Evolutionary conservation across 92 coral and sea anemone species (phyloP).

Genomic region (Heliopora coerulea): DNA sequence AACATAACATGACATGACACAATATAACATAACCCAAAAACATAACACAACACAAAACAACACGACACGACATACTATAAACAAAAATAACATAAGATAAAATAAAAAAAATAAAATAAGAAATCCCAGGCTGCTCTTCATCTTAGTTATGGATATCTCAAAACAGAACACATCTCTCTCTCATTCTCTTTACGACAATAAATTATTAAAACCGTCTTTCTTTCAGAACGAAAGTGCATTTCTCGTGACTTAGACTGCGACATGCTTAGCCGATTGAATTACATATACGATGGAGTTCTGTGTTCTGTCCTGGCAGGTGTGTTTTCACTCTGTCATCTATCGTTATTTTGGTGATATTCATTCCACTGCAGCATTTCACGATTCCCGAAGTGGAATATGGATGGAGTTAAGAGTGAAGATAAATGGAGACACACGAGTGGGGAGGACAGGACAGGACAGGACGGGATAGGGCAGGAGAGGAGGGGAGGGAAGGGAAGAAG

Average conservation of each 20-base stretch:
- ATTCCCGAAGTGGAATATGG: constrained; percentile 9
- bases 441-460: not conserved
- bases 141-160: too few species aligned
- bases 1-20: too few species aligned
- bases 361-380: constrained; percentile 31
- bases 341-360: constrained; percentile 16
- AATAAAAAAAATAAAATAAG: too few species aligned
- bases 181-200: too few species aligned
- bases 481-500: too few species aligned
- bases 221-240: not conserved
- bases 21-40: too few species aligned
- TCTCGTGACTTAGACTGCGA: constrained; percentile 8
- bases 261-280: not conserved
- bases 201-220: too few species aligned
- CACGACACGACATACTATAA: too few species aligned
- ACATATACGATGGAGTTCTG: constrained; percentile 15
- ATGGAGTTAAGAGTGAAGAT: not conserved
- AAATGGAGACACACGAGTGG: not conserved
- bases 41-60: too few species aligned
- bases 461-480: not conserved
- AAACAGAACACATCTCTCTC: too few species aligned
- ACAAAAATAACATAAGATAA: too few species aligned
- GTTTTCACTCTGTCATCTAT: constrained; percentile 32
- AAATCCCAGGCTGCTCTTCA: too few species aligned
- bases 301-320: constrained; percentile 15